Conservation (phyloP, 2,113 vertebrate species). For the Coracopsis vasa region DNA sequence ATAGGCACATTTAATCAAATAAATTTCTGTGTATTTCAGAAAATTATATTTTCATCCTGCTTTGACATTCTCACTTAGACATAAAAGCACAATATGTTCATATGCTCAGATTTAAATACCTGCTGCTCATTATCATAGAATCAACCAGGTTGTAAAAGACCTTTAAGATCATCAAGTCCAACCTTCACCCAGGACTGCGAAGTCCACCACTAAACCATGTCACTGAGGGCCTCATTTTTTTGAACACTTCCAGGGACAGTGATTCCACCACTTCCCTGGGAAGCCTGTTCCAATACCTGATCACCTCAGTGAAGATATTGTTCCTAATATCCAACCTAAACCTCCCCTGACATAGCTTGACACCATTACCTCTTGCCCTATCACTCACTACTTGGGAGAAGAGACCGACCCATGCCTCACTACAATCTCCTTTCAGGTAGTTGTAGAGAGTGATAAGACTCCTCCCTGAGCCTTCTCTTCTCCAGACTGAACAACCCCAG, state of each 20-base stretch:
- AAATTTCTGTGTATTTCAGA: background rate
- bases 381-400: background rate
- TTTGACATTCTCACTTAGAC: background rate
- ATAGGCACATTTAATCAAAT: background rate
- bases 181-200: background rate
- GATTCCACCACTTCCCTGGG: background rate
- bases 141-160: background rate
- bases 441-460: background rate
- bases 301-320: background rate
- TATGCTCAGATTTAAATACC: background rate
- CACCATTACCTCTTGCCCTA: background rate
- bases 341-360: background rate
- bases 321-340: background rate
- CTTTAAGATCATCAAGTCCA: background rate
- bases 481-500: background rate
- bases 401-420: rapidly evolving
- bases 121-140: background rate
- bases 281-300: background rate
- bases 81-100: background rate
- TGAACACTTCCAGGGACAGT: background rate
- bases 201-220: background rate
- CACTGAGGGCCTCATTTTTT: background rate
- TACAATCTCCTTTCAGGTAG: background rate
- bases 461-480: background rate
- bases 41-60: background rate